Base-by-base conservation (phyloP, 2,888 invertebrate genomes). In the Octonoba sinensis region DNA sequence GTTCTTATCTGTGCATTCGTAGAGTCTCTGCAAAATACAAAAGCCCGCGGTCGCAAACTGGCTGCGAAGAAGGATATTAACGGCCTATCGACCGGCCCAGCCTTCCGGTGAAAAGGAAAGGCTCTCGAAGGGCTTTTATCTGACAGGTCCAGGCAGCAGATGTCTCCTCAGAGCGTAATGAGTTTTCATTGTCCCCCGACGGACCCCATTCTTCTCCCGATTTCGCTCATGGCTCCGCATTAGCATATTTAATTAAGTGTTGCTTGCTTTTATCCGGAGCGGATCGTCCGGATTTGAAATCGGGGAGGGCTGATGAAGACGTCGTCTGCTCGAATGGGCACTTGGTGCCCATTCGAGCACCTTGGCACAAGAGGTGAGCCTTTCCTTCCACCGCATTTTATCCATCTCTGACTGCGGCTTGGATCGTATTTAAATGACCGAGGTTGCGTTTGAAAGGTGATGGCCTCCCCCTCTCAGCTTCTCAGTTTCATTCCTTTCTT, bases 111-210 rank as follows among this genome's bases (percentile, higher is more conserved):
- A 27, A 64, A 47, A 49, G 66, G 66, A 24, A 57, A 44, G 62
- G 46, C 36, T 44, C 44, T 44, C n/a, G 74, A 65, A 57, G 46
- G 16, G 66, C 66, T 36, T 66, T 75, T 75, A 75, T 67, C 74
- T 67, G 74, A 75, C 74, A 59, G 57, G 59, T 57, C 67, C 76
- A 76, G 65, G 46, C 46, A 46, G 65, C 65, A 36, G 67, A 69
- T 69, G 69, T 51, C 67, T 62, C 69, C 46, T 27, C 64, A 47
- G 27, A 59, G 62, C 22, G 70, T 77, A 77, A 77, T 77, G 77
- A 77, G 77, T 77, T 77, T 70, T 70, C 77, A 77, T 77, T 77
- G 77, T 77, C 77, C 77, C 46, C 62, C n/a, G 1, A 20, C 36
- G 62, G 13, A 36, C 36, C 44, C 62, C 46, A 44, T 62, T 62